These are phyloP conservation scores for Andrena dorsata DNA, from an alignment of 2,888 invertebrate species.

Conservation along the genomic window DNA sequence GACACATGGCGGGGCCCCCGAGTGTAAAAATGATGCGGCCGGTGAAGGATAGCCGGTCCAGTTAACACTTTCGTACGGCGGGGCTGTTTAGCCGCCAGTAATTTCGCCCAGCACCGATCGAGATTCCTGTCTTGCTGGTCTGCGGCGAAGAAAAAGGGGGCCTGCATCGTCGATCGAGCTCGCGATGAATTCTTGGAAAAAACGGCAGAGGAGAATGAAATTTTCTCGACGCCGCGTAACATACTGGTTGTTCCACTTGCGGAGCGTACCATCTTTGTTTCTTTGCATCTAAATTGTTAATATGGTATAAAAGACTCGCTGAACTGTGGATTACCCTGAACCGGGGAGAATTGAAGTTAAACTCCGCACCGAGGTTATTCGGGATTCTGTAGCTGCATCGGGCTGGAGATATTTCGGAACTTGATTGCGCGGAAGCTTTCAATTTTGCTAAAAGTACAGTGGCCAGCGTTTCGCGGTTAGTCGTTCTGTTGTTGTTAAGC, in stretches of 20 bases:
- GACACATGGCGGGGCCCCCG: constrained; percentile 12
- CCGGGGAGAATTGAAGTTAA: neutral
- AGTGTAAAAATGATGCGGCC: constrained; percentile 41
- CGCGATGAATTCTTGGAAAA: neutral
- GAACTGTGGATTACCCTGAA: neutral
- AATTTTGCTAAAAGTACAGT: neutral
- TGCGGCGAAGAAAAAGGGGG: neutral
- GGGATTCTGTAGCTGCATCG: neutral
- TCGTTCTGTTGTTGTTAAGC: constrained; percentile 1
- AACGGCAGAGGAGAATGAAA: neutral
- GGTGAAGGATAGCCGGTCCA: constrained; percentile 38
- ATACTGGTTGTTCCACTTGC: neutral
- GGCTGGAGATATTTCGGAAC: neutral
- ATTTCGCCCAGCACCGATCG: constrained; percentile 42
- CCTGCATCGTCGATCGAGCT: neutral
- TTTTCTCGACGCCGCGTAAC: neutral
- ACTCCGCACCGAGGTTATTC: neutral
- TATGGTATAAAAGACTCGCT: neutral
- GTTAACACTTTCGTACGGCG: constrained; percentile 57
- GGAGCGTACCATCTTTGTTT: neutral
- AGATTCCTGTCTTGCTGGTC: constrained; percentile 34
- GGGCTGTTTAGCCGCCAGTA: constrained; percentile 53
- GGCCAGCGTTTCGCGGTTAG: neutral
- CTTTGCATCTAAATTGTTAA: neutral
- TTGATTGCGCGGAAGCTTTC: neutral